These are phyloP conservation scores for Lutra lutra DNA, from an alignment of 2,797 vertebrate species.

Conservation along the genomic window DNA sequence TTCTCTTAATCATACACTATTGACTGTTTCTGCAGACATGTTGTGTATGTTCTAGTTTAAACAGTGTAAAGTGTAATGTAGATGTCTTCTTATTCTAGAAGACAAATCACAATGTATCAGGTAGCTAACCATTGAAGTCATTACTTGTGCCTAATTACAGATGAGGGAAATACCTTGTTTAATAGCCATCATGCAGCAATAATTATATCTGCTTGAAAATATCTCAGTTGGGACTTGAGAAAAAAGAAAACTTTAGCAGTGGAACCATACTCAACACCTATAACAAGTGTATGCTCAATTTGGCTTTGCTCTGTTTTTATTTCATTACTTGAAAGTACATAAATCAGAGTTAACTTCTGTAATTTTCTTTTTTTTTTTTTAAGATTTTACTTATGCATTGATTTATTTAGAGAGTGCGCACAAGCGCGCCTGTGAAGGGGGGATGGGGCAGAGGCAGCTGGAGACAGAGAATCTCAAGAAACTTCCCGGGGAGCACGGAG, in stretches of 20 bases:
- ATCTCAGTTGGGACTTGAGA: neutral
- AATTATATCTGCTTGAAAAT: conserved; percentile 47
- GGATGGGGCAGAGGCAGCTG: neutral
- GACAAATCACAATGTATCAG: neutral
- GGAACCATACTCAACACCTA: neutral
- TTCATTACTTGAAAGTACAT: neutral
- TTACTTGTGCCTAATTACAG: neutral
- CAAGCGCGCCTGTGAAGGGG: too few relatives aligned
- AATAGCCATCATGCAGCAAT: neutral
- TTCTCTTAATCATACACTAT: neutral
- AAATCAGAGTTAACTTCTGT: neutral
- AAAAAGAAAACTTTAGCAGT: neutral
- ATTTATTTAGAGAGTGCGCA: too few relatives aligned
- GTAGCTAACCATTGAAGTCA: neutral
- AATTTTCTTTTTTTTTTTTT: neutral
- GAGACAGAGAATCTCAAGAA: neutral
- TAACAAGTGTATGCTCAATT: neutral
- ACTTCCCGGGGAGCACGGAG: neutral
- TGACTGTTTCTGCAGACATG: neutral
- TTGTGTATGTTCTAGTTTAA: neutral
- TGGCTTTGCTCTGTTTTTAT: neutral
- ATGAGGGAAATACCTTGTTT: neutral
- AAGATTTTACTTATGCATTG: neutral
- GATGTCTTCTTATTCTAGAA: neutral
- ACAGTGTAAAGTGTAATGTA: neutral